Percentiles rank a stretch among this genome's conserved stretches.
These are phyloP conservation scores for Clepsis dumicolana DNA, from an alignment of 2,888 invertebrate species.

Conservation along the genomic window DNA sequence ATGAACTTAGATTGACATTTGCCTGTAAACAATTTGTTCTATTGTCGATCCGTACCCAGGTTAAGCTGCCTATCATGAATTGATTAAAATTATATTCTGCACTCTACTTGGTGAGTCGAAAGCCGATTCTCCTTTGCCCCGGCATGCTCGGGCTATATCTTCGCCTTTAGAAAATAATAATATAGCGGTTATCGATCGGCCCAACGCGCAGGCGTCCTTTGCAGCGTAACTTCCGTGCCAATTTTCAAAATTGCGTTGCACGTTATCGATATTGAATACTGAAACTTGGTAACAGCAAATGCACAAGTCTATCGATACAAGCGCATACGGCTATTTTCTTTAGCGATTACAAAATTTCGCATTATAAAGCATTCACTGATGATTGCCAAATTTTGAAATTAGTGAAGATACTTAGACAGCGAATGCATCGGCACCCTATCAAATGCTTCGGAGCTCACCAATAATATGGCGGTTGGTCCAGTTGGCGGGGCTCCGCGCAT, in stretches of 20 bases:
- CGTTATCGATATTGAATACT: constrained; percentile 12
- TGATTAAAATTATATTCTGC: constrained; percentile 45
- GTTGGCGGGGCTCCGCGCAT: constrained; percentile 77
- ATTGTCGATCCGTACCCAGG: constrained; percentile 55
- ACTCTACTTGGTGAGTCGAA: constrained; percentile 48
- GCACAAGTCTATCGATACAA: not conserved
- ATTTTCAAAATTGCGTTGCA: constrained; percentile 38
- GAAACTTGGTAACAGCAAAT: not conserved
- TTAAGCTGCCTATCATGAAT: constrained; percentile 39
- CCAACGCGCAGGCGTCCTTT: constrained; percentile 77
- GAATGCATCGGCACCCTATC: constrained; percentile 51
- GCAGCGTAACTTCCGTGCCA: constrained; percentile 34
- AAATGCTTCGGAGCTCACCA: constrained; percentile 51
- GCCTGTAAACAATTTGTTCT: constrained; percentile 60
- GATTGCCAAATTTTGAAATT: constrained; percentile 2
- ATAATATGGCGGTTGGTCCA: constrained; percentile 68
- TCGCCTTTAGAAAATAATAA: constrained; percentile 40
- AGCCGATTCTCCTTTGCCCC: constrained; percentile 30
- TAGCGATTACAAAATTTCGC: not conserved
- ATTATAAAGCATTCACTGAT: not conserved
- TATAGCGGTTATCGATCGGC: constrained; percentile 68
- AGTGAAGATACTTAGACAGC: constrained; percentile 51
- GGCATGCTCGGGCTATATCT: constrained; percentile 36
- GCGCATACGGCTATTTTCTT: not conserved
- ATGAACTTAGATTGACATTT: constrained; percentile 43